Evolutionary conservation across 2,797 vertebrate genomes (phyloP), one percentile per base, ranked within the genome.

Genomic region (Leptoclinus maculatus): DNA sequence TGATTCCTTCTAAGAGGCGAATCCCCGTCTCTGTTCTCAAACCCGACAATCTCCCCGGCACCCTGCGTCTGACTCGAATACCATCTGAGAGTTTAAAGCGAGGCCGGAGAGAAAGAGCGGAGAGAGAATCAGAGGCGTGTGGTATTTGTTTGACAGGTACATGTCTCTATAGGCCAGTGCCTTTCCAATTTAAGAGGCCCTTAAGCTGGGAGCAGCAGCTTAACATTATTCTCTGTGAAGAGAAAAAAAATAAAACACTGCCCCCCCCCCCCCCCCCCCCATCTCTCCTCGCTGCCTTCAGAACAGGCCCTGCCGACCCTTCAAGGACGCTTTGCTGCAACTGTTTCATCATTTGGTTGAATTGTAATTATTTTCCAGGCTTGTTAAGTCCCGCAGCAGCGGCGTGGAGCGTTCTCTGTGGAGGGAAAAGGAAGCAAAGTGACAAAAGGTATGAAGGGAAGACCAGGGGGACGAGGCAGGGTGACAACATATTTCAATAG

Each of bases 141-240:
- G 88, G 86, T 91, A 87, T 93, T 91, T 92, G 89, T 91, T 91
- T 90, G 93, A 93, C 94, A 95, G 92, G 91, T 92, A 91, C 89
- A 92, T 74, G 88, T 95, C 93, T 94, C 93, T 82, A 88, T 88
- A 94, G 94, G 87, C 90, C 90, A 71, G 66, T 53, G 80, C 86
- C 92, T 93, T 92, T 93, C 89, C 89, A 90, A 93, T 92, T 92
- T 93, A 90, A 82, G 83, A 91, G 89, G 80, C 91, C 91, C 87
- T 92, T 93, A 92, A 94, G 91, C 88, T 51, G 78, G 71, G 88
- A 93, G 88, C 84, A 85, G 85, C 86, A 78, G 91, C 87, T 93
- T 92, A 89, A 89, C 88, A 90, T 90, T 90, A 87, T 91, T 92
- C 88, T 89, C 67, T 88, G 87, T 84, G 82, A 89, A 79, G 74